These are phyloP conservation scores for Stenotaenia linearis DNA, from an alignment of 2,888 invertebrate species.

Conservation along the genomic window DNA sequence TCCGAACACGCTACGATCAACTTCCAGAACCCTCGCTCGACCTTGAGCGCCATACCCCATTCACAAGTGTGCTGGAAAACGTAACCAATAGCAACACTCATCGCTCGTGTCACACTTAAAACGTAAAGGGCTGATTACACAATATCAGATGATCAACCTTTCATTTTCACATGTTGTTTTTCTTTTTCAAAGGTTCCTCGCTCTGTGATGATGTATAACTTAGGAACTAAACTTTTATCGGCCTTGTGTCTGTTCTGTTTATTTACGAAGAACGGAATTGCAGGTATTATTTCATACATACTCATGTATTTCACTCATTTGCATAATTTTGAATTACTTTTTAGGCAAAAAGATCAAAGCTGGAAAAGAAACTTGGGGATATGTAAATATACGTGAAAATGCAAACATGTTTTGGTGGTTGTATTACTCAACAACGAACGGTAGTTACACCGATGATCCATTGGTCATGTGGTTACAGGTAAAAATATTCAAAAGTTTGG, in stretches of 20 bases:
- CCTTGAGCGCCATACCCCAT: too few species aligned
- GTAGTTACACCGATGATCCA: constrained; percentile 59
- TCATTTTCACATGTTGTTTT: not conserved
- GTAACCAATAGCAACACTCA: too few species aligned
- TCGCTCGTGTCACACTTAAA: too few species aligned
- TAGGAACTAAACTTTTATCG: not conserved
- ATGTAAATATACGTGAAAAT: constrained; percentile 63
- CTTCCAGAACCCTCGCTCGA: too few species aligned
- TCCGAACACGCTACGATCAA: too few species aligned
- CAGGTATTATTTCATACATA: not conserved
- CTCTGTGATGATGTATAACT: not conserved
- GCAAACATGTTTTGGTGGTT: constrained; percentile 87
- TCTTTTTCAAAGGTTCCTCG: too few species aligned
- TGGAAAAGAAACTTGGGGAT: constrained; percentile 64
- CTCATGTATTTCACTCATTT: not conserved
- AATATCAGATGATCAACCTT: too few species aligned
- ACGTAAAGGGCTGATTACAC: too few species aligned
- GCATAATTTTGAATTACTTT: not conserved
- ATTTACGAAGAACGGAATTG: not conserved
- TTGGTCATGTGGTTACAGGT: constrained; percentile 72
- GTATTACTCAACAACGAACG: constrained; percentile 63
- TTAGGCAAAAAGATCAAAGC: constrained; percentile 27
- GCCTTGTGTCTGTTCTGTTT: not conserved
- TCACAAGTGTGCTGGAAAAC: too few species aligned
- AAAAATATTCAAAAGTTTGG: not conserved